Conservation (phyloP, 2,888 invertebrate species). For the Microctonus aethiopoides region DNA sequence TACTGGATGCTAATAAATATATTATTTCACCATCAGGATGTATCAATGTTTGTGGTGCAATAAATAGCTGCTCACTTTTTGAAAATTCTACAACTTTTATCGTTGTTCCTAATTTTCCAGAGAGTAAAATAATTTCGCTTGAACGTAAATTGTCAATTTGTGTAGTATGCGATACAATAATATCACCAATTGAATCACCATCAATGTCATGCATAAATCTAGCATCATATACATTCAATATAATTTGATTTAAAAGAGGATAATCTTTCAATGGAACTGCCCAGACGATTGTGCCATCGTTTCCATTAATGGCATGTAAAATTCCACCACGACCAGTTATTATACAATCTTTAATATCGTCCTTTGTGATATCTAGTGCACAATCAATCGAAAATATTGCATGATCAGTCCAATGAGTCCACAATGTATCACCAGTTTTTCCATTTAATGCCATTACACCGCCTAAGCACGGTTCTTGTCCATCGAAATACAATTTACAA, state of each 20-base stretch:
- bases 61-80: slow-evolving; percentile 76
- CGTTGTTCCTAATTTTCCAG: slow-evolving; percentile 76
- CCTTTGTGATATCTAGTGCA: slow-evolving; percentile 76
- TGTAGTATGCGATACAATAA: slow-evolving; percentile 76
- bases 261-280: slow-evolving; percentile 63
- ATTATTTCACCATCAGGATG: slow-evolving; percentile 73
- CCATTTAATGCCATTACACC: slow-evolving; percentile 84
- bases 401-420: slow-evolving; percentile 80
- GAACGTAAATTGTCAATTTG: slow-evolving; percentile 68
- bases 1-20: slow-evolving; percentile 80
- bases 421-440: slow-evolving; percentile 75
- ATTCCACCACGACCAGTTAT: slow-evolving; percentile 79
- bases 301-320: slow-evolving; percentile 75
- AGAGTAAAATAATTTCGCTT: slow-evolving; percentile 77
- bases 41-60: slow-evolving; percentile 76
- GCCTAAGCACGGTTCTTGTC: slow-evolving; percentile 76
- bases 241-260: slow-evolving; percentile 54
- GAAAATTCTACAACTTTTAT: slow-evolving; percentile 74
- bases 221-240: slow-evolving; percentile 75
- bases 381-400: slow-evolving; percentile 82
- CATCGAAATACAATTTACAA: slow-evolving; percentile 76
- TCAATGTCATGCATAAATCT: slow-evolving; percentile 78
- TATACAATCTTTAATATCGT: slow-evolving; percentile 78
- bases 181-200: slow-evolving; percentile 76
- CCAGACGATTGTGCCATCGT: slow-evolving; percentile 78